Evolutionary conservation across 1,140 invertebrate species (phyloP), one percentile per base, ranked within the genome.

Genomic region (Caenorhabditis briggsae): DNA sequence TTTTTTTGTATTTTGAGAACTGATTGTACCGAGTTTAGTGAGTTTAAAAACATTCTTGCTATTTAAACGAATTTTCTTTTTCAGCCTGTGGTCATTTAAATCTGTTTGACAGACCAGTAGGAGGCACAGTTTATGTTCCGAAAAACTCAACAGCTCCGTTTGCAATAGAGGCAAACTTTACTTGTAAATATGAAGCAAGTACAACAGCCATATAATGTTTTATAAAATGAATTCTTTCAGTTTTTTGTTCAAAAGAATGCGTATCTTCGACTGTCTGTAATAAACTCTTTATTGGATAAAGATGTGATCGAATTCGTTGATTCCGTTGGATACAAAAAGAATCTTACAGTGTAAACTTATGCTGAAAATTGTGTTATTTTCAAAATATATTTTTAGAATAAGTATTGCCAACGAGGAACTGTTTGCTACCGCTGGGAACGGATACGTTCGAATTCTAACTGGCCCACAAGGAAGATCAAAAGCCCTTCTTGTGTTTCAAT

Each of bases 401-500:
- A 74, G 18, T 18, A n/a, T 74, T 74, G 65, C 65, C 12, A 74
- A 74, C 41, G 65, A 74, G 18, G 65, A 74, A 48, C 41, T 74
- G 0, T 74, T 74, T n/a, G 65, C 65, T 5, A 74, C 65, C 11
- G 16, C 18, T n/a, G 65, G 65, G 18, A 8, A 74, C 18, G 65
- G 65, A n/a, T 46, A 46, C 14, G 65, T 74, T 20, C 20, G 23
- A 74, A 74, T 74, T 2, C 12, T 43, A 20, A 46, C 65, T 8
- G 65, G 65, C 11, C 65, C 65, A 6, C 41, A 74, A n/a, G 65
- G 65, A 74, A 74, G 65, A 46, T 74, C 65, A 0, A 43, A 46
- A 74, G 65, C 65, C 5, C n/a, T 74, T 3, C 65, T 74, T 8
- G 65, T 74, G 16, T 74, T 74, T n/a, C 65, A 74, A 74, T 74